Evolutionary conservation across 2,113 vertebrate species (phyloP).

Genomic region (Ochotona curzoniae): DNA sequence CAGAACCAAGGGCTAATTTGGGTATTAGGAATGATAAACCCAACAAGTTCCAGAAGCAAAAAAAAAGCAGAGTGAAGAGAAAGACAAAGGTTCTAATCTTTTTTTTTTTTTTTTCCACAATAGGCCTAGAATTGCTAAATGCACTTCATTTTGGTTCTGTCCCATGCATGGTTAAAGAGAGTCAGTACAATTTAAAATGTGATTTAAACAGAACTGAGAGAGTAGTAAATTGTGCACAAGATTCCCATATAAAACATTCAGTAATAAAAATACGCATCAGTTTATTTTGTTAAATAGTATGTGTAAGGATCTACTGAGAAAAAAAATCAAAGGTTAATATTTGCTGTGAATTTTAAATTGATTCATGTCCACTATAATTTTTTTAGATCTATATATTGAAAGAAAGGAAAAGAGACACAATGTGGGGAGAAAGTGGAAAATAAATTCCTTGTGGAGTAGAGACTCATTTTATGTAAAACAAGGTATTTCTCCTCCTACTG

Average conservation of each 20-base stretch:
- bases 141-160: neutral
- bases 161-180: neutral
- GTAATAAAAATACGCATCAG: neutral
- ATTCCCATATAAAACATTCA: neutral
- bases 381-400: neutral
- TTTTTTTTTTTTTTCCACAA: neutral
- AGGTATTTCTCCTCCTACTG: constrained; percentile 43
- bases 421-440: neutral
- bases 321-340: constrained; percentile 10
- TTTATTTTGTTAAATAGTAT: neutral
- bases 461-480: constrained; percentile 27
- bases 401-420: fast-evolving
- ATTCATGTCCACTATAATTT: neutral
- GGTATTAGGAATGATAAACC: constrained; percentile 12
- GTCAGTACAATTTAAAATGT: neutral
- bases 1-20: constrained; percentile 43
- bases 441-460: neutral
- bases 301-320: neutral
- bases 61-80: neutral
- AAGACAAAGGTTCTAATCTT: neutral
- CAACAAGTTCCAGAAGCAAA: constrained; percentile 12
- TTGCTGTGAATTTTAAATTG: neutral
- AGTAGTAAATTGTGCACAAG: neutral
- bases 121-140: neutral
- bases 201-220: constrained; percentile 15